Evolutionary conservation across 2,113 vertebrate species (phyloP).

Genomic region (Toxotes chatareus): DNA sequence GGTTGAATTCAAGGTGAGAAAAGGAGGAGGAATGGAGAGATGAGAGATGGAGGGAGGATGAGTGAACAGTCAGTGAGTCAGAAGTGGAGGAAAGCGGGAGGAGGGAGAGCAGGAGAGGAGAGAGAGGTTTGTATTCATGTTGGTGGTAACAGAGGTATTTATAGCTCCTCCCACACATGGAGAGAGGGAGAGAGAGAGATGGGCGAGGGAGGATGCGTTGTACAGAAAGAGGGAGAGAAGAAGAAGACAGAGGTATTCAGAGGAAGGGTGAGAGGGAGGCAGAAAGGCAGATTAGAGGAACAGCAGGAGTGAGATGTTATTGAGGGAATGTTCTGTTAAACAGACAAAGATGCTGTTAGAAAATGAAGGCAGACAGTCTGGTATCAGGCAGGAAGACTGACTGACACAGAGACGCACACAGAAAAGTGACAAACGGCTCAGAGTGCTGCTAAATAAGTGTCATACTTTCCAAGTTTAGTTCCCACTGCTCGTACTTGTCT

Average conservation of each 20-base stretch:
- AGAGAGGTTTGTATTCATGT: conserved; percentile 78
- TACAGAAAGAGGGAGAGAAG: conserved; percentile 29
- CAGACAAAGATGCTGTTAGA: conserved; percentile 25
- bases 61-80: conserved; percentile 74
- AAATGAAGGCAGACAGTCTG: conserved; percentile 15
- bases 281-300: conserved; percentile 51
- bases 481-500: conserved; percentile 36
- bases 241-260: conserved; percentile 34
- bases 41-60: conserved; percentile 36
- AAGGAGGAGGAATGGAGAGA: conserved; percentile 12
- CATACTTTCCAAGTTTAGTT: conserved; percentile 50
- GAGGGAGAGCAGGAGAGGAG: conserved; percentile 59
- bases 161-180: conserved; percentile 78
- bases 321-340: conserved; percentile 31
- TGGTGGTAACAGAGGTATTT: conserved; percentile 82
- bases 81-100: conserved; percentile 54
- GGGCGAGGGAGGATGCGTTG: conserved; percentile 48
- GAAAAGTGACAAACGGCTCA: conserved; percentile 15
- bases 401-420: conserved; percentile 6
- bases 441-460: conserved; percentile 8
- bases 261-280: conserved; percentile 35
- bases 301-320: conserved; percentile 47
- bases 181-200: conserved; percentile 50
- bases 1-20: conserved; percentile 55
- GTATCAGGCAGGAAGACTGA: background rate